Conservation (phyloP, 1,140 invertebrate genomes). For the Andricus grossulariae region DNA sequence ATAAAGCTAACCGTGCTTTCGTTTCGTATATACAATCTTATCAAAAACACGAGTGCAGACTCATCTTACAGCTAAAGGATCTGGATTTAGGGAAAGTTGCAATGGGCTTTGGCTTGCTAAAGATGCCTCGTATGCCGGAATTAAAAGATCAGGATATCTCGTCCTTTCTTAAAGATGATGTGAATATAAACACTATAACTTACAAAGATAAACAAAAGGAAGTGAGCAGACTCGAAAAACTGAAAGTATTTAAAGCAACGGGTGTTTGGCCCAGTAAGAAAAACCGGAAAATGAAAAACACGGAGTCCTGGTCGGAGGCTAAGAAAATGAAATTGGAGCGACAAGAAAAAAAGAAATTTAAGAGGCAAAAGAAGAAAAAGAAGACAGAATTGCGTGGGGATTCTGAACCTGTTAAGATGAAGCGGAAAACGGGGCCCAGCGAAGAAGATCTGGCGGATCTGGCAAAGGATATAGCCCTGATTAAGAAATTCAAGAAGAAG, state of each 20-base stretch:
- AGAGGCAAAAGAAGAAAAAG: conserved; percentile 81
- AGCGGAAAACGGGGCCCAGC: conserved; percentile 76
- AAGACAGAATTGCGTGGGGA: conserved; percentile 82
- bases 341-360: conserved; percentile 78
- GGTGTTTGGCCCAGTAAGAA: conserved; percentile 86
- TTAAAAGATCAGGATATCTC: conserved; percentile 82
- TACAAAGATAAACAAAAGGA: conserved; percentile 91
- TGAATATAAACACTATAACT: conserved; percentile 86
- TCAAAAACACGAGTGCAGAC: conserved; percentile 95
- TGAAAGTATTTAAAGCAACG: conserved; percentile 83
- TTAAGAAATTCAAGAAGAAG: conserved; percentile 93
- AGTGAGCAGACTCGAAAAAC: conserved; percentile 82
- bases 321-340: conserved; percentile 85
- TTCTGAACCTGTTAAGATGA: conserved; percentile 79
- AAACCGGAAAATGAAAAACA: conserved; percentile 79
- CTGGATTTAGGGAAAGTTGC: conserved; percentile 91
- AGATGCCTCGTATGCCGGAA: conserved; percentile 96
- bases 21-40: conserved; percentile 97
- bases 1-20: conserved; percentile 94
- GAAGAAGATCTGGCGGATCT: conserved; percentile 91
- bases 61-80: conserved; percentile 93
- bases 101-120: conserved; percentile 91
- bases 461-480: conserved; percentile 86
- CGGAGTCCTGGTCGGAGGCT: conserved; percentile 87
- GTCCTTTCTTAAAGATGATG: conserved; percentile 81